phyloP scores from a whole-genome alignment of 2,888 invertebrate genomes.

The Oxystoma pomonae region DNA sequence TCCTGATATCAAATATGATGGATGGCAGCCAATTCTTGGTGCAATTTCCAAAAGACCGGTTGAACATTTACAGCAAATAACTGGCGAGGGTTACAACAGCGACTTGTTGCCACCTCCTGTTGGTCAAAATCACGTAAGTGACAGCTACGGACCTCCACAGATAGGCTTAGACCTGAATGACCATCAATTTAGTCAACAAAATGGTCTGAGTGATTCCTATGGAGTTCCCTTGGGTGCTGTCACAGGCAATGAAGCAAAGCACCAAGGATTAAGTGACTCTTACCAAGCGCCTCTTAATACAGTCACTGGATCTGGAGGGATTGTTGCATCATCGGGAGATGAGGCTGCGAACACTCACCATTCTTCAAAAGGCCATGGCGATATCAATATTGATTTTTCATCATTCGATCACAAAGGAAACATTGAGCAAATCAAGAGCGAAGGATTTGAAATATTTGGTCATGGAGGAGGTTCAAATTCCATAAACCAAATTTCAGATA shows the following conservation, averaged over 20 bases:
- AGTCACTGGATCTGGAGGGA: slow-evolving; percentile 45
- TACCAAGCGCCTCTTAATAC: slow-evolving; percentile 52
- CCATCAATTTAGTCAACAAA: slow-evolving; percentile 9
- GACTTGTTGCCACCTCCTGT: slow-evolving; percentile 40
- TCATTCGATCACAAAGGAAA: slow-evolving; percentile 27
- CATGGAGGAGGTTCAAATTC: slow-evolving; percentile 24
- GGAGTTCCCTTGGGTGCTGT: slow-evolving; percentile 20
- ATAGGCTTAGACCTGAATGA: slow-evolving; percentile 6
- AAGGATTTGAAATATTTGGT: slow-evolving; percentile 45
- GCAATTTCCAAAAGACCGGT: slow-evolving; percentile 46
- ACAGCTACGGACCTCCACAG: slow-evolving; percentile 16
- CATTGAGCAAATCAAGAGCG: slow-evolving; percentile 44
- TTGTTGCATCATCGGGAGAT: slow-evolving; percentile 40
- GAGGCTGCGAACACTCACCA: slow-evolving; percentile 30
- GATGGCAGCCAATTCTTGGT: slow-evolving; percentile 83
- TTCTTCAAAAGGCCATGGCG: slow-evolving; percentile 11
- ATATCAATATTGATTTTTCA: slow-evolving; percentile 17
- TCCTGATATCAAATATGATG: slow-evolving; percentile 73
- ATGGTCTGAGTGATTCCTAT: slow-evolving; percentile 23
- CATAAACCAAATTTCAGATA: slow-evolving; percentile 25
- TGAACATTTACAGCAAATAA: slow-evolving; percentile 33
- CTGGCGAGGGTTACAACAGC: slow-evolving; percentile 44
- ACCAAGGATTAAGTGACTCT: slow-evolving; percentile 46
- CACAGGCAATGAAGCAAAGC: slow-evolving; percentile 25
- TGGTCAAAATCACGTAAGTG: slow-evolving; percentile 22